Base-by-base conservation (phyloP, 2,888 invertebrate genomes). In the Lasioglossum morio region DNA sequence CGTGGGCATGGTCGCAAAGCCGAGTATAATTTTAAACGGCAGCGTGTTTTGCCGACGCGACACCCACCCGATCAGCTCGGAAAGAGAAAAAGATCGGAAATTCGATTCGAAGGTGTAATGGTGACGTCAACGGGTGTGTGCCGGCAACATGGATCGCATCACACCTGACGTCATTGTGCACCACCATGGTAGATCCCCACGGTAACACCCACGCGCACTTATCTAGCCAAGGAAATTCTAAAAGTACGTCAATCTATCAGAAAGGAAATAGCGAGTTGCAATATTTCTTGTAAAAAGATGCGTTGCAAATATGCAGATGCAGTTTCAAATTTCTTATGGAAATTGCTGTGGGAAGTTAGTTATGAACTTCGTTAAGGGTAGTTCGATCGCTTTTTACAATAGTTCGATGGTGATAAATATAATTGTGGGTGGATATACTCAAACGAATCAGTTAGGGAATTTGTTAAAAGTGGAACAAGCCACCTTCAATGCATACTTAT, bases 1-100 rank as follows among this genome's bases (percentile, higher is more conserved):
- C 19, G 3, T 34, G 57, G 34, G 72, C 77, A 57, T 40, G 72
- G 57, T 37, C 46, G 57, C 34, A 27, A 72, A 34, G 48, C 37
- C 12, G 60, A 30, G 43, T 43, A 66, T 79, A 79, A 79, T 81
- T 81, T 66, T 43, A 27, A 27, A 72, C 30, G 40, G 27, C 27
- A n/a, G 12, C 1, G 30, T 19, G 30, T 14, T 40, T 63, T 63
- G 30, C 63, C 43, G 43, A 14, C 63, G 30, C 63, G 43, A 23
- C 30, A 16, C 63, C 63, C 27, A 63, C 30, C 30, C 7, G 30
- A 30, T 12, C 63, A 16, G 7, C 16, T 30, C 7, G 63, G 16
- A 30, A 63, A 63, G 27, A 30, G 63, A 30, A 63, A 60, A 63
- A 63, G 63, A 63, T 63, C 16, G 63, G 63, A 63, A 16, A 63